A percentile compares a stretch with the other conserved stretches of the same genome.
These are phyloP conservation scores for Stenopsyche tienmushanensis DNA, from an alignment of 1,140 invertebrate genomes.

Conservation along the genomic window DNA sequence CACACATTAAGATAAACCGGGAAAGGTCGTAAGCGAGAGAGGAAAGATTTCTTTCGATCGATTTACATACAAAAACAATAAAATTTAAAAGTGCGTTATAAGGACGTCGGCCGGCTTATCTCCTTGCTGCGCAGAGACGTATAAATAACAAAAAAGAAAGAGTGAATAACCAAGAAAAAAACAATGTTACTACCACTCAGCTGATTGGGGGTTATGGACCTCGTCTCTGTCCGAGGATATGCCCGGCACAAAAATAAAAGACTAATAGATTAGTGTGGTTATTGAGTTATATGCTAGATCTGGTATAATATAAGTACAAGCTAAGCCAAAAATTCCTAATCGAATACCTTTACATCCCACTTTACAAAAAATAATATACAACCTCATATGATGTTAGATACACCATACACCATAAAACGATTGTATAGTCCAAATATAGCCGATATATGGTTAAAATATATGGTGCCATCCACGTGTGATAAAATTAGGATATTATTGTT, in stretches of 20 bases:
- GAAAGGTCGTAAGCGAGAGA: neutral
- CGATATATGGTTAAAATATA: too few species aligned
- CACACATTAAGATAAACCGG: neutral
- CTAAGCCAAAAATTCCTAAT: too few species aligned
- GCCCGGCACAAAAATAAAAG: neutral
- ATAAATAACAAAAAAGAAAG: neutral
- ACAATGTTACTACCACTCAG: neutral
- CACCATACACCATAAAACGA: too few species aligned
- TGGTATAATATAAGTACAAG: too few species aligned
- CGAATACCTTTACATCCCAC: too few species aligned
- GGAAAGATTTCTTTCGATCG: neutral
- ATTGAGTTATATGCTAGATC: neutral
- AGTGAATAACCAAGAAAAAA: neutral
- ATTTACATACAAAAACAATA: constrained; percentile 27
- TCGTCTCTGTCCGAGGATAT: neutral
- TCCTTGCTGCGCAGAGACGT: neutral
- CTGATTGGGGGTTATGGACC: constrained; percentile 12
- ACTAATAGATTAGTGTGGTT: neutral
- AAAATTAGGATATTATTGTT: too few species aligned
- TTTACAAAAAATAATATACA: too few species aligned
- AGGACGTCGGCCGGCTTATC: neutral
- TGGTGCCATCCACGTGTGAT: too few species aligned
- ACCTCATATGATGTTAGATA: too few species aligned
- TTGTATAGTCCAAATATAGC: too few species aligned
- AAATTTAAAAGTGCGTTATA: constrained; percentile 19